Percentiles rank a stretch among this genome's conserved stretches.
Conservation (phyloP, 2,888 invertebrate genomes). For the Pedicia rivosa region DNA sequence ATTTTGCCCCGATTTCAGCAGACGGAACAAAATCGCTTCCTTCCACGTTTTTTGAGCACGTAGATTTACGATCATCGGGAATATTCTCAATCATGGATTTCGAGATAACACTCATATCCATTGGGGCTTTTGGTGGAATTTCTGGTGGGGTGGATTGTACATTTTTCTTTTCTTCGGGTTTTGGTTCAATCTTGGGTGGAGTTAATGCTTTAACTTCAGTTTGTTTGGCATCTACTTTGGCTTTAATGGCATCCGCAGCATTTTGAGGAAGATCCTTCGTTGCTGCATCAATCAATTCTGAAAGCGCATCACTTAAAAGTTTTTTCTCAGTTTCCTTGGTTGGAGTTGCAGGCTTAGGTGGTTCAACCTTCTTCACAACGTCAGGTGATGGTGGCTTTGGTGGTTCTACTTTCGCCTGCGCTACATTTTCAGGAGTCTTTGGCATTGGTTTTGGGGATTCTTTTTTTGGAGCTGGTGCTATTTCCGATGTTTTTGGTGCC, state of each 20-base stretch:
- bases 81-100: neutral
- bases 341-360: neutral
- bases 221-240: neutral
- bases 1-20: slow-evolving; percentile 7
- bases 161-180: neutral
- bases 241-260: neutral
- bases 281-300: slow-evolving; percentile 5
- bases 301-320: slow-evolving; percentile 1
- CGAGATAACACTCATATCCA: slow-evolving; percentile 5
- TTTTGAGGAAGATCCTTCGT: neutral
- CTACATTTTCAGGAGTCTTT: neutral
- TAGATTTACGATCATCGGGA: neutral
- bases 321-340: slow-evolving; percentile 3
- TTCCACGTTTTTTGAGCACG: slow-evolving; percentile 10
- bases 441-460: neutral
- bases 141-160: neutral
- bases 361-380: neutral
- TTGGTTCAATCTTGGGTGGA: neutral
- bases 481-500: neutral
- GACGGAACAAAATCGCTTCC: slow-evolving; percentile 11
- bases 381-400: neutral
- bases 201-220: neutral
- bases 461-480: neutral
- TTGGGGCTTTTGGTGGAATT: neutral
- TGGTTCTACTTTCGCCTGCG: neutral